A percentile compares a stretch with the other conserved stretches of the same genome.
These are phyloP conservation scores for Rhinatrema bivittatum DNA, from an alignment of 2,797 vertebrate genomes.

Conservation along the genomic window DNA sequence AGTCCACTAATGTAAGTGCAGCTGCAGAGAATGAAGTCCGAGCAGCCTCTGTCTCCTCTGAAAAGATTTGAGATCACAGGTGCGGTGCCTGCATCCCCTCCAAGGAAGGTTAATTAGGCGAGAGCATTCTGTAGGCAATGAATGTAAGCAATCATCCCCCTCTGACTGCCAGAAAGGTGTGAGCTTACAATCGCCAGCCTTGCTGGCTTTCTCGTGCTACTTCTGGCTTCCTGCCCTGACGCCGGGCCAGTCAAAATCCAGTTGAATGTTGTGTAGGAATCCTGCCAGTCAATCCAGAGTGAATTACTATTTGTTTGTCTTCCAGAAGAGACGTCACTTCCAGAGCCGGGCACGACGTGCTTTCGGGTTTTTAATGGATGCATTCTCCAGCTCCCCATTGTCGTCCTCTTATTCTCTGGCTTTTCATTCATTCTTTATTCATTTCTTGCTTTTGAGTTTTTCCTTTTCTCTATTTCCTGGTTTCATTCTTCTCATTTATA, in stretches of 20 bases:
- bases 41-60: conserved; percentile 18
- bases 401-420: no score
- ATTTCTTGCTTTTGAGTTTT: no score
- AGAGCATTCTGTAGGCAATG: conserved; percentile 15
- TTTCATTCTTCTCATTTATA: no score
- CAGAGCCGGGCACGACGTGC: no score
- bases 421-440: no score
- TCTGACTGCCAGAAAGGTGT: conserved; percentile 17
- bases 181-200: conserved; percentile 4
- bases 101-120: conserved; percentile 16
- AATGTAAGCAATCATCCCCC: background rate
- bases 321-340: no score
- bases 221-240: conserved; percentile 27
- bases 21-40: conserved; percentile 39
- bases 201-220: conserved; percentile 1
- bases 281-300: conserved; percentile 8
- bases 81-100: conserved; percentile 23
- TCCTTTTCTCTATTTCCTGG: no score
- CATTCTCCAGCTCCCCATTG: no score
- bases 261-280: background rate
- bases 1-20: conserved; percentile 42
- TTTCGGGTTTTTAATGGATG: no score
- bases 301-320: conserved; percentile 24
- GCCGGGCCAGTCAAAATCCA: conserved; percentile 12
- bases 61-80: conserved; percentile 34